Evolutionary conservation across 2,888 invertebrate species (phyloP), one percentile per base, ranked within the genome.

Genomic region (Nemotelus pantherinus): DNA sequence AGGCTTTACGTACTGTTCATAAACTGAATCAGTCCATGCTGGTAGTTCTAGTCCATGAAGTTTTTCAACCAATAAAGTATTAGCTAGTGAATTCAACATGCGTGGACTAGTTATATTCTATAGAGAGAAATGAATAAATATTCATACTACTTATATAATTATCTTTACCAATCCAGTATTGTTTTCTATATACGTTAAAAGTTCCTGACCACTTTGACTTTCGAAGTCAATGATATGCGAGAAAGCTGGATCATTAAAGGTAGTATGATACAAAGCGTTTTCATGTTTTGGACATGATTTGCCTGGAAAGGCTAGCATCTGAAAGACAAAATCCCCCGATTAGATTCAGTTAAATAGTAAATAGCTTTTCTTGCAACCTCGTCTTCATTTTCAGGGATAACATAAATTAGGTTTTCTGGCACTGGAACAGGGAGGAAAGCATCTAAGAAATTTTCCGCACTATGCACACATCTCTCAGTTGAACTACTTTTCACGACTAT

Each of bases 31-130:
- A 0, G 92, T 90, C 93, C 93, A 93, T 10, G 89, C 88, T 0
- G 94, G 94, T 4, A 94, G 85, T 70, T 89, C 88, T 58, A 93
- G 87, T n/a, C 91, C 91, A 0, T 87, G 87, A 74, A 92, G 89
- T 70, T 89, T 86, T 84, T 91, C 89, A 39, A 92, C 89, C 82
- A 90, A 88, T 44, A 93, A 85, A 0, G 91, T 92, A 83, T 92
- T 92, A 10, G 39, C 53, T 10, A 71, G 47, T 7, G 7, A 41
- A 2, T 3, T 25, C 0, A 25, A 25, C 25, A 25, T 25, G 25
- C 0, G 25, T 25, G 25, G 25, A 25, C 25, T 25, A 25, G 25
- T 25, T 25, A 25, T 25, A 25, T 25, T 25, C 25, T 25, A 25
- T 25, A 25, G 25, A 25, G 25, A 25, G 25, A 25, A 25, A 25